Percentiles rank a stretch among this genome's conserved stretches.
phyloP scores from a whole-genome alignment of 2,888 invertebrate genomes.

The Drosophila nr. perissopoda region DNA sequence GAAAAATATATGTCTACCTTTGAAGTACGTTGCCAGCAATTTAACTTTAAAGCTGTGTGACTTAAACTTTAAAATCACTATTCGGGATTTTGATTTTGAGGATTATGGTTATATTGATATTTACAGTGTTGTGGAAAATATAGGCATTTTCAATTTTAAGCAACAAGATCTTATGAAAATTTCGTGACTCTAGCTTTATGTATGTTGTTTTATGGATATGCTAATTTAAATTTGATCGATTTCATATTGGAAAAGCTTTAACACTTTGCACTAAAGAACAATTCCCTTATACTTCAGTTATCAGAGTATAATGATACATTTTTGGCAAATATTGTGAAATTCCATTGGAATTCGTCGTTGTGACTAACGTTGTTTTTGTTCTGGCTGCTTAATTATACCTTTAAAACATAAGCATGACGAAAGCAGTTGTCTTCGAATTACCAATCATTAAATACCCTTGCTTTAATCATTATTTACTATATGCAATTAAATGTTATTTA shows the following conservation, averaged over 20 bases:
- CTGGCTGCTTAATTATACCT: constrained; percentile 23
- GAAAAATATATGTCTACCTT: background rate
- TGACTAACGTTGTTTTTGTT: constrained; percentile 14
- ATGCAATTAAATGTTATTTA: background rate
- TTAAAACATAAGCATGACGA: background rate
- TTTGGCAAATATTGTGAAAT: constrained; percentile 47
- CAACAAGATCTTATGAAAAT: background rate
- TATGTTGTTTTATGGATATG: background rate
- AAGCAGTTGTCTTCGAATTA: background rate
- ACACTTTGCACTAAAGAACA: background rate
- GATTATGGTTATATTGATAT: background rate
- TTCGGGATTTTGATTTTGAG: background rate
- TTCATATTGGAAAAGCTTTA: background rate
- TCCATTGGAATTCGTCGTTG: constrained; percentile 37
- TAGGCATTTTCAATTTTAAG: background rate
- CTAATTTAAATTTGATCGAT: background rate
- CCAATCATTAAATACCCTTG: constrained; percentile 3
- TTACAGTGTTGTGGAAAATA: background rate
- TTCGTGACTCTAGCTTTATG: rapidly evolving
- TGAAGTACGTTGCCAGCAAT: background rate
- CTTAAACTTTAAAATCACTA: no score
- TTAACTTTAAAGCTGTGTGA: background rate
- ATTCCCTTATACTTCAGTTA: background rate
- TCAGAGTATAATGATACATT: background rate
- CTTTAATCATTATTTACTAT: background rate